These are phyloP conservation scores for Antrozous pallidus DNA, from an alignment of 2,797 vertebrate species.

Conservation along the genomic window DNA sequence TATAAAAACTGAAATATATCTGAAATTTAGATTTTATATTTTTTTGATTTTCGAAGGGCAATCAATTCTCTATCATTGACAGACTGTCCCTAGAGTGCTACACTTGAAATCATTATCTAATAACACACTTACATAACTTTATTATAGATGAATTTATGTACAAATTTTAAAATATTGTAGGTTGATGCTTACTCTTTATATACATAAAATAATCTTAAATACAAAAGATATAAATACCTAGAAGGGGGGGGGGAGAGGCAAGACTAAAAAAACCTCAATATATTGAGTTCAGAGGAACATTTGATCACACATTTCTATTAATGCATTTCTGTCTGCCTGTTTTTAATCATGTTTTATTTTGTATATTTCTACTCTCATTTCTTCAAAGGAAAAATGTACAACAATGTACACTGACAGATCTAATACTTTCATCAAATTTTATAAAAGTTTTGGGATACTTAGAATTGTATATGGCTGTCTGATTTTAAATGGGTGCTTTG, in stretches of 20 bases:
- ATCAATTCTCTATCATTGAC: background rate
- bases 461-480: constrained; percentile 26
- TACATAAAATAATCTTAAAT: background rate
- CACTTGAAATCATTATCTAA: background rate
- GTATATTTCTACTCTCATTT: background rate
- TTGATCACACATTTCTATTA: background rate
- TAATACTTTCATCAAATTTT: constrained; percentile 43
- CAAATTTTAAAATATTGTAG: background rate
- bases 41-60: background rate
- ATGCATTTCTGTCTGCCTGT: background rate
- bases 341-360: background rate
- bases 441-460: constrained; percentile 33
- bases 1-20: background rate
- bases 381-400: background rate
- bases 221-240: background rate
- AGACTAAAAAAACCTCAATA: background rate
- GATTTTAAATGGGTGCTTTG: constrained; percentile 15
- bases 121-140: background rate
- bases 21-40: background rate
- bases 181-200: background rate
- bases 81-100: background rate
- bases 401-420: background rate
- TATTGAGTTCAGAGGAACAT: background rate
- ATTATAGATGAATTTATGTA: background rate
- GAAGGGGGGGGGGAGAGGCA: background rate